Evolutionary conservation across 2,797 vertebrate species (phyloP).

Genomic region (Enteromius unitaeniatus): DNA sequence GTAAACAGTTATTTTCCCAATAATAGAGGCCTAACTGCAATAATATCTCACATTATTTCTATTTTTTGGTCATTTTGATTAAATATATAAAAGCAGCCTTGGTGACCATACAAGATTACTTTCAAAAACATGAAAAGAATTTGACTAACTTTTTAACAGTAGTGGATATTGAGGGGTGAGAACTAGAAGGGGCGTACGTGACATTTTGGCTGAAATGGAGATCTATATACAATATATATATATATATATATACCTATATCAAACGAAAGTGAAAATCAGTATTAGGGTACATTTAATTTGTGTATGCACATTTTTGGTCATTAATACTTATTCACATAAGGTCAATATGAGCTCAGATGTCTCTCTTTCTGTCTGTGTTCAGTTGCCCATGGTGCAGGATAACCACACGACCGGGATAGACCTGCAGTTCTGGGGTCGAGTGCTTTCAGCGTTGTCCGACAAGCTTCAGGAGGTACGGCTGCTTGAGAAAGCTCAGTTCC

Average conservation of each 20-base stretch:
- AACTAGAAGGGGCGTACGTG: no score
- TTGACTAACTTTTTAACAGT: not conserved
- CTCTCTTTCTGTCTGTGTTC: slow-evolving; percentile 43
- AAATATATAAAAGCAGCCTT: not conserved
- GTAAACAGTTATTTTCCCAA: not conserved
- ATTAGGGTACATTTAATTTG: no score
- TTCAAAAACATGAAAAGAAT: not conserved
- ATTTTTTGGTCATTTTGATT: not conserved
- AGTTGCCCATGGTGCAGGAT: slow-evolving; percentile 91
- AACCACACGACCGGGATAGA: slow-evolving; percentile 81
- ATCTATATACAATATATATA: no score
- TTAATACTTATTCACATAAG: not conserved
- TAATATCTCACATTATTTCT: not conserved
- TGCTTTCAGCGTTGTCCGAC: slow-evolving; percentile 80
- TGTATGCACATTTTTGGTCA: not conserved
- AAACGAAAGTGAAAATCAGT: no score
- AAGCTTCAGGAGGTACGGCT: slow-evolving; percentile 83
- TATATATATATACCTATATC: no score
- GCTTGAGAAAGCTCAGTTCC: slow-evolving; percentile 29
- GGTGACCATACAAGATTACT: not conserved
- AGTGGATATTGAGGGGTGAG: not conserved
- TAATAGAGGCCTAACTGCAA: not conserved
- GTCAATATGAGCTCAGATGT: not conserved
- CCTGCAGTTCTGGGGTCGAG: slow-evolving; percentile 84
- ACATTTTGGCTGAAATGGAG: no score